These are phyloP conservation scores for Neopelma chrysocephalum DNA, from an alignment of 2,797 vertebrate species.

Conservation along the genomic window DNA sequence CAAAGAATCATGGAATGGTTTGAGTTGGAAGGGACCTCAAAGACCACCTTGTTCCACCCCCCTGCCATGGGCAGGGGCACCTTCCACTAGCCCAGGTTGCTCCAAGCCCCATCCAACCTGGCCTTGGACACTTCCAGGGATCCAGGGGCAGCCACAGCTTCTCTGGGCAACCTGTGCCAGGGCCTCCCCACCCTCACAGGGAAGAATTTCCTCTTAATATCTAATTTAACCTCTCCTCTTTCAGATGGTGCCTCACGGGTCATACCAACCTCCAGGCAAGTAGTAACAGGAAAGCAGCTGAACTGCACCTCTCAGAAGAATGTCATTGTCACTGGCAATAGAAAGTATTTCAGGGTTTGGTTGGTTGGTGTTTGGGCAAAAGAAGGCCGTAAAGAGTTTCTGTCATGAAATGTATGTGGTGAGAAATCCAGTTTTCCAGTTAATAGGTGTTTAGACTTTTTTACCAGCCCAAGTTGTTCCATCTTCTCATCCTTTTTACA, in stretches of 20 bases:
- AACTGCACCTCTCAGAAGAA: neutral
- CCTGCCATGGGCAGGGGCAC: neutral
- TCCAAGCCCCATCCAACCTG: neutral
- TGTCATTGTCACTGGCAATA: neutral
- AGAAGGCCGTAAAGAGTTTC: neutral
- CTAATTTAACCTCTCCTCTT: neutral
- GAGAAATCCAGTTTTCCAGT: neutral
- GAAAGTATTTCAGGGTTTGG: neutral
- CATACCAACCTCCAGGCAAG: neutral
- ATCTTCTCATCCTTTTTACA: neutral
- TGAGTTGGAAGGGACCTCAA: neutral
- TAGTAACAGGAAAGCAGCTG: neutral
- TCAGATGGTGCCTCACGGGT: neutral
- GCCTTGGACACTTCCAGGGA: neutral
- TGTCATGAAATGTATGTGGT: neutral
- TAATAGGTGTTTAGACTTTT: neutral
- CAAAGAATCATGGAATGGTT: neutral
- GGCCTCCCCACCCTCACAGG: neutral
- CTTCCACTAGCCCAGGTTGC: neutral
- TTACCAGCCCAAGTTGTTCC: neutral
- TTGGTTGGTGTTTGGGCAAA: neutral
- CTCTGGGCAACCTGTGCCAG: neutral
- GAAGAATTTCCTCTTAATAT: neutral
- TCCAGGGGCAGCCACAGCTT: neutral
- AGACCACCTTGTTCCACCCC: neutral